phyloP scores from a whole-genome alignment of 2,888 invertebrate species.

The Cremastinae sp. region DNA sequence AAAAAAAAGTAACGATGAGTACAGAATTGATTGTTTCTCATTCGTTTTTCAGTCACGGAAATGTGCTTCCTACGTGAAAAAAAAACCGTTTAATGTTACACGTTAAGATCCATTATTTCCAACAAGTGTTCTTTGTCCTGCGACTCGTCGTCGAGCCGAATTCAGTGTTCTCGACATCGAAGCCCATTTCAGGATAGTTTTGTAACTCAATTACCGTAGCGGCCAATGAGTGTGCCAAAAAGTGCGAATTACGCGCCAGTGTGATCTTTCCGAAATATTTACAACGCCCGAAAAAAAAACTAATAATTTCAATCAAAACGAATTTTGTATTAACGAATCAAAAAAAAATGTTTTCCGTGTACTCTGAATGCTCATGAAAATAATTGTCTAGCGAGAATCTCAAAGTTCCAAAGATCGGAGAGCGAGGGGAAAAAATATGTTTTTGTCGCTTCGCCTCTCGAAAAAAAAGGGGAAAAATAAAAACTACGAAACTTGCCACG shows the following conservation, averaged over 20 bases:
- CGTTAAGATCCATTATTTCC: slow-evolving; percentile 24
- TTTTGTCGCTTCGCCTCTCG: background rate
- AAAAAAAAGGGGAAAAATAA: too few species aligned
- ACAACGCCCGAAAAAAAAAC: slow-evolving; percentile 47
- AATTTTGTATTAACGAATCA: background rate
- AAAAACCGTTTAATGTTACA: slow-evolving; percentile 34
- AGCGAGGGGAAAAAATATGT: background rate
- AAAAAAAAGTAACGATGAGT: background rate
- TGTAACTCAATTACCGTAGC: background rate
- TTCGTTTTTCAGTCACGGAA: slow-evolving; percentile 36
- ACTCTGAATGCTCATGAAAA: too few species aligned
- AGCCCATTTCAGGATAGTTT: slow-evolving; percentile 16
- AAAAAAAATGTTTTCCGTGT: slow-evolving; percentile 1
- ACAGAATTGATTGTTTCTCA: slow-evolving; percentile 48
- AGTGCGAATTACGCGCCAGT: slow-evolving; percentile 46
- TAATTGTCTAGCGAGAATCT: background rate
- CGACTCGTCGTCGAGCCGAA: slow-evolving; percentile 7
- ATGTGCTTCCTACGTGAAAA: slow-evolving; percentile 39
- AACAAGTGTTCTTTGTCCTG: slow-evolving; percentile 4
- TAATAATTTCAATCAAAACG: background rate
- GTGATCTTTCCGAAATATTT: slow-evolving; percentile 6
- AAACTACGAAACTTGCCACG: slow-evolving; percentile 15
- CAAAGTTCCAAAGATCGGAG: slow-evolving; percentile 1
- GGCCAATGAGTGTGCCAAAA: slow-evolving; percentile 59
- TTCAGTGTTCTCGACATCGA: background rate